phyloP scores from a whole-genome alignment of 1,140 invertebrate genomes.

The Neodiprion fabricii region DNA sequence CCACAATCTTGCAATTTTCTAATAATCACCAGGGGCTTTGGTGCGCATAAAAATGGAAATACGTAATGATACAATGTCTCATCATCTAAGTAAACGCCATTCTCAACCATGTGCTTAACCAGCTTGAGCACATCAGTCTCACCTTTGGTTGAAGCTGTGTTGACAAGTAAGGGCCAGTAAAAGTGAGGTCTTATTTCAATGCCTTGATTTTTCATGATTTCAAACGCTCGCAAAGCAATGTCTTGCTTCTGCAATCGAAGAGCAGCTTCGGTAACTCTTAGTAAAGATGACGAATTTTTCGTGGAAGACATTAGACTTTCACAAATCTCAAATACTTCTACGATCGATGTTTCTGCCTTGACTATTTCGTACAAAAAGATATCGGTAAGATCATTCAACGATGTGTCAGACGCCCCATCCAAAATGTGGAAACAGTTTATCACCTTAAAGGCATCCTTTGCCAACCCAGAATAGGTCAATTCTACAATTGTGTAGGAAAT shows the following conservation, averaged over 20 bases:
- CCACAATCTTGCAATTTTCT: constrained; percentile 59
- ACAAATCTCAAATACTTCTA: constrained; percentile 48
- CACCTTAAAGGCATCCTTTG: constrained; percentile 45
- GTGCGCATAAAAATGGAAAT: constrained; percentile 60
- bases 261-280: constrained; percentile 53
- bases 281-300: constrained; percentile 49
- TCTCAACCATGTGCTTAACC: constrained; percentile 58
- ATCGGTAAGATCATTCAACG: constrained; percentile 6
- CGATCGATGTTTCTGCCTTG: constrained; percentile 31
- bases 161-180: constrained; percentile 64
- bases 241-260: constrained; percentile 50
- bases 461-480: constrained; percentile 30
- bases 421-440: constrained; percentile 44
- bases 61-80: constrained; percentile 64
- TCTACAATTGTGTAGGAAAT: constrained; percentile 27
- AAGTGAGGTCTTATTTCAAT: constrained; percentile 63
- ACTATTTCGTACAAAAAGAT: constrained; percentile 30
- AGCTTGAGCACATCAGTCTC: constrained; percentile 61
- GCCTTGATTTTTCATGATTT: constrained; percentile 57
- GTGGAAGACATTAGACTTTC: constrained; percentile 52
- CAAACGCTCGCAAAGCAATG: constrained; percentile 58
- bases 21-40: constrained; percentile 56
- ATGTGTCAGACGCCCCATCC: neutral
- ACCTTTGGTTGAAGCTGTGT: constrained; percentile 25
- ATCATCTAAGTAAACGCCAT: constrained; percentile 60